phyloP scores from a whole-genome alignment of 1,140 invertebrate genomes.

The Cyclina sinensis region DNA sequence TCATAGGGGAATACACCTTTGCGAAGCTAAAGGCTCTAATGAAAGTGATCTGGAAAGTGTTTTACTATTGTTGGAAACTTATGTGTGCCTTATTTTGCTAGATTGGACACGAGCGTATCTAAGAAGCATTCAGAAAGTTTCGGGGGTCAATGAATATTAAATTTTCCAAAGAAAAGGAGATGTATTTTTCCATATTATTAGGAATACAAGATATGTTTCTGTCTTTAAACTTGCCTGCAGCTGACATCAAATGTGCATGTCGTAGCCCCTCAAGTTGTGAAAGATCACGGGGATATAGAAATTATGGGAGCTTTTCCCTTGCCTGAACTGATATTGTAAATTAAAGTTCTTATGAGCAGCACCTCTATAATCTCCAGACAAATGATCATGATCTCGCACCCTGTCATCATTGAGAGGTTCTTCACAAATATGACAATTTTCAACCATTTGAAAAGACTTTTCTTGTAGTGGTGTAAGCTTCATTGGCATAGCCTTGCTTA shows the following conservation, averaged over 20 bases:
- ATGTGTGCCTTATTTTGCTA: conserved; percentile 62
- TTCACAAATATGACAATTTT: conserved; percentile 58
- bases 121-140: conserved; percentile 7
- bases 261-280: conserved; percentile 83
- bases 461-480: background rate
- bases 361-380: conserved; percentile 28
- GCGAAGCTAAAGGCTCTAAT: conserved; percentile 35
- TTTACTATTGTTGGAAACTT: conserved; percentile 77
- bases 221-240: conserved; percentile 77
- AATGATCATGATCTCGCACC: conserved; percentile 54
- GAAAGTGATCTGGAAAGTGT: conserved; percentile 26
- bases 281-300: conserved; percentile 83
- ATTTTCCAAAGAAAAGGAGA: conserved; percentile 63
- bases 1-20: conserved; percentile 57
- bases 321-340: conserved; percentile 34
- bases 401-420: conserved; percentile 1
- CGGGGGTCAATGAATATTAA: conserved; percentile 37
- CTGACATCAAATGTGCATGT: conserved; percentile 58
- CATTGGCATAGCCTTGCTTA: conserved; percentile 1
- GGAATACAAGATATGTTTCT: conserved; percentile 84
- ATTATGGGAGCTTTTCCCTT: conserved; percentile 33
- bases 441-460: background rate
- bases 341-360: conserved; percentile 17
- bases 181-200: conserved; percentile 84
- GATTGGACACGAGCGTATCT: conserved; percentile 26